Percentiles rank a stretch among this genome's conserved stretches.
Evolutionary conservation across 1,140 invertebrate genomes (phyloP).

Genomic region (Palaemon carinicauda): DNA sequence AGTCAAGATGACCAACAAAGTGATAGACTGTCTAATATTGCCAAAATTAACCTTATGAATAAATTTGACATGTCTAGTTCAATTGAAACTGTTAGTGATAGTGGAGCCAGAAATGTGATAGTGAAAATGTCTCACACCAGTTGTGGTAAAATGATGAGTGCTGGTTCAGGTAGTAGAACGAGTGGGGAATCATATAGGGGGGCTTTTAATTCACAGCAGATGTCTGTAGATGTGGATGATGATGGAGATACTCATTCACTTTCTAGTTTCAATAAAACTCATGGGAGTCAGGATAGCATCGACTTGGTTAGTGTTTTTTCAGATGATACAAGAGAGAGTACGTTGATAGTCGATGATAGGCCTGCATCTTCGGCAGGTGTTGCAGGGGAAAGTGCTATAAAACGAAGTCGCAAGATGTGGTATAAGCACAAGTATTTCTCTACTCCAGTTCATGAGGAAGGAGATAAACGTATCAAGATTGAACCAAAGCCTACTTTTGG

Average conservation of each 20-base stretch:
- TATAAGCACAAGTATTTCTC: conserved; percentile 58
- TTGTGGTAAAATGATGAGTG: conserved; percentile 12
- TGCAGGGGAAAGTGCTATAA: conserved; percentile 50
- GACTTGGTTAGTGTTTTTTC: conserved; percentile 55
- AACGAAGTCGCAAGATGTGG: conserved; percentile 52
- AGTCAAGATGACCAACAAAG: conserved; percentile 23
- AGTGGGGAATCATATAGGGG: conserved; percentile 10
- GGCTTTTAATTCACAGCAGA: conserved; percentile 18
- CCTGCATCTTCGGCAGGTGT: conserved; percentile 45
- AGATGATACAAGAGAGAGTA: conserved; percentile 41
- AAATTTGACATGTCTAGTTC: conserved; percentile 20
- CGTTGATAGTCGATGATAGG: conserved; percentile 23
- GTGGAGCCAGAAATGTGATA: conserved; percentile 39
- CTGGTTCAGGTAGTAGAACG: neutral
- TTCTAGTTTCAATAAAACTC: conserved; percentile 28
- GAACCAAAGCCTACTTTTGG: conserved; percentile 36
- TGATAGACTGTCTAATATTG: conserved; percentile 9
- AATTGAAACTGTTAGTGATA: conserved; percentile 1
- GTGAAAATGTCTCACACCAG: conserved; percentile 38
- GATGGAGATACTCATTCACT: conserved; percentile 27
- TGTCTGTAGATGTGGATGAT: conserved; percentile 38
- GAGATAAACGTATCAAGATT: conserved; percentile 42
- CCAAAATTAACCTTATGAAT: conserved; percentile 24
- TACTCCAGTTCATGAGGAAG: conserved; percentile 57
- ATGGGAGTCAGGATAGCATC: conserved; percentile 57